A percentile compares a stretch with the other conserved stretches of the same genome.
Evolutionary conservation across 2,888 invertebrate species (phyloP).

Genomic region (Orchestes rusci): DNA sequence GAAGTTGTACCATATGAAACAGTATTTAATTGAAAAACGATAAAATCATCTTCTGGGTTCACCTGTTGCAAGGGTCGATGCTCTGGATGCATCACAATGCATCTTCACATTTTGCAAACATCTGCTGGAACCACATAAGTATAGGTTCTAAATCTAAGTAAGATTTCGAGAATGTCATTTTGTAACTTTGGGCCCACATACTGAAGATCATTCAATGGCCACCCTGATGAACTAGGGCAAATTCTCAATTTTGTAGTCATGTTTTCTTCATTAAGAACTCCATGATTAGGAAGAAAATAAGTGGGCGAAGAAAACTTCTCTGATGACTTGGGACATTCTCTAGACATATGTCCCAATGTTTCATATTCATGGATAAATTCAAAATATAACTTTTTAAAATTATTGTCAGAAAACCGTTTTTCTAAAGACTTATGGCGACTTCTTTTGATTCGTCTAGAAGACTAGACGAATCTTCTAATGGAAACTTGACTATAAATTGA

Average conservation of each 20-base stretch:
- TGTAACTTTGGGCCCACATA: conserved; percentile 11
- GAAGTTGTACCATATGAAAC: conserved; percentile 35
- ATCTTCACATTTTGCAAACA: conserved; percentile 14
- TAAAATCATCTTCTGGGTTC: conserved; percentile 19
- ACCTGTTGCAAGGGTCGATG: conserved; percentile 26
- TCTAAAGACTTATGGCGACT: conserved; percentile 10
- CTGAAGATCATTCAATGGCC: conserved; percentile 18
- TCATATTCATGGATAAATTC: conserved; percentile 20
- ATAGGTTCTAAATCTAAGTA: conserved; percentile 11
- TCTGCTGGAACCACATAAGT: conserved; percentile 12
- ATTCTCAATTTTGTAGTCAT: conserved; percentile 10
- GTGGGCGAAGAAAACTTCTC: background rate
- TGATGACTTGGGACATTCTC: conserved; percentile 2
- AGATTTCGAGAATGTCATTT: conserved; percentile 4
- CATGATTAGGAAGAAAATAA: conserved; percentile 19
- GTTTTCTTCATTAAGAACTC: conserved; percentile 10
- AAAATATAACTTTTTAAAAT: conserved; percentile 14
- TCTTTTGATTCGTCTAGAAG: conserved; percentile 8
- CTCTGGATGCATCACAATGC: conserved; percentile 6
- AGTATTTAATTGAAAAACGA: conserved; percentile 10
- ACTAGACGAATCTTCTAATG: background rate
- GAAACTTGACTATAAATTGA: conserved; percentile 13
- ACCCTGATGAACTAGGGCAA: conserved; percentile 7
- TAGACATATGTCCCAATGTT: conserved; percentile 15
- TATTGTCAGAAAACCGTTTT: conserved; percentile 10